Evolutionary conservation across 2,797 vertebrate species (phyloP).

Genomic region (Amazona finschi): DNA sequence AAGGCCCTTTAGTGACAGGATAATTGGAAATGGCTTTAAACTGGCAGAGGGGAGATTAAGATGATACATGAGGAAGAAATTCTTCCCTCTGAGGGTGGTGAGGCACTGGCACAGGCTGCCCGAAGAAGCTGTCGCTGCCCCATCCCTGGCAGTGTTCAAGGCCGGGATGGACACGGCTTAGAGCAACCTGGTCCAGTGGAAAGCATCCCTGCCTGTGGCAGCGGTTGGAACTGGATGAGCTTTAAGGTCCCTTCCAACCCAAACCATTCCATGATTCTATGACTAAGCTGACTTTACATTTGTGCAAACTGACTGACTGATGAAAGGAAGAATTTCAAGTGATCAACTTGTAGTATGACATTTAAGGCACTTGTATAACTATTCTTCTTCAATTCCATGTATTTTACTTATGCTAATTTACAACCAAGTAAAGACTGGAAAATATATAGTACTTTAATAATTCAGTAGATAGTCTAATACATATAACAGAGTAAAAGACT

Average conservation of each 20-base stretch:
- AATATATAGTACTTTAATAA: not conserved
- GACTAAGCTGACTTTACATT: not conserved
- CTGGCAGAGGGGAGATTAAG: not conserved
- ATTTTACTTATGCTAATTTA: not conserved
- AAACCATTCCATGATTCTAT: not conserved
- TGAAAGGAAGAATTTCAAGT: not conserved
- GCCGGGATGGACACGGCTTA: not conserved
- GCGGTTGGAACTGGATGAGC: not conserved
- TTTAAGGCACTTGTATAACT: not conserved
- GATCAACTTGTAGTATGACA: not conserved
- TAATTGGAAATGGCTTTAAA: not conserved
- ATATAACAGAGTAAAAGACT: not conserved
- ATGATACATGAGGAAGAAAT: not conserved
- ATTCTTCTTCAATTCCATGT: not conserved
- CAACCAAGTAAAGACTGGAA: not conserved
- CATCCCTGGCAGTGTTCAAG: not conserved
- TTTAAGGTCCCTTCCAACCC: not conserved
- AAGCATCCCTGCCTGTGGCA: rapidly evolving
- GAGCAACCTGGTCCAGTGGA: not conserved
- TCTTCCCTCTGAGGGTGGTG: not conserved
- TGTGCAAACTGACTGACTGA: not conserved
- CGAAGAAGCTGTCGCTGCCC: not conserved
- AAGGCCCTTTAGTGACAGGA: not conserved
- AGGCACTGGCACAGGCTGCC: not conserved
- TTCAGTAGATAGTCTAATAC: not conserved